Evolutionary conservation across 1,140 invertebrate genomes (phyloP).

Genomic region (Leptestheria dahalacensis): DNA sequence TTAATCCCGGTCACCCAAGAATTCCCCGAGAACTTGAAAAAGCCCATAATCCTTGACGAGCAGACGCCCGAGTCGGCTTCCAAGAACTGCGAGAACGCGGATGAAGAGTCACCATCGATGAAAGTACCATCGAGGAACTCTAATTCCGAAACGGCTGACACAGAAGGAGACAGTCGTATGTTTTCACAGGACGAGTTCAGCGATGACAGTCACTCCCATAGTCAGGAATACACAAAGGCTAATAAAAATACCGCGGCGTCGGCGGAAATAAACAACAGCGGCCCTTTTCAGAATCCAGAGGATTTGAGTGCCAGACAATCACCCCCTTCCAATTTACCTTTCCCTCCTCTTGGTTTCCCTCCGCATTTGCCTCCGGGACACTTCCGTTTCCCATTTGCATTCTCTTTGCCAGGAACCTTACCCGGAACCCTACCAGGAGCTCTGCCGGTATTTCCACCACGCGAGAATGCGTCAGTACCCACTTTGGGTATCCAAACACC

Average conservation of each 20-base stretch:
- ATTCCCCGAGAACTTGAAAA: slow-evolving; percentile 20
- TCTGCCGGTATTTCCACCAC: slow-evolving; percentile 29
- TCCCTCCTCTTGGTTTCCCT: slow-evolving; percentile 32
- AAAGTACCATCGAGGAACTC: slow-evolving; percentile 23
- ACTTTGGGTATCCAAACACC: slow-evolving; percentile 23
- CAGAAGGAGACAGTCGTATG: slow-evolving; percentile 14
- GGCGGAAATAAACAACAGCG: not conserved
- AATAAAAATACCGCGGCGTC: not conserved
- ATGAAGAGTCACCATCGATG: not conserved
- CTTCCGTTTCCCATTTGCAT: slow-evolving; percentile 10
- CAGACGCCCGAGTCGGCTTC: slow-evolving; percentile 15
- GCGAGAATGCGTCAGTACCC: not conserved
- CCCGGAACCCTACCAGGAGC: slow-evolving; percentile 23
- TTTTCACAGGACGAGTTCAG: slow-evolving; percentile 20
- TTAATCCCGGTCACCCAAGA: slow-evolving; percentile 5
- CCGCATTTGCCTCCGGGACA: slow-evolving; percentile 35
- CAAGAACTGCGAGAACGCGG: slow-evolving; percentile 14
- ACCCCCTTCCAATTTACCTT: not conserved
- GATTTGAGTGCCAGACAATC: slow-evolving; percentile 50
- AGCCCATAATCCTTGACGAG: not conserved
- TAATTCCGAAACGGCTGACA: slow-evolving; percentile 20
- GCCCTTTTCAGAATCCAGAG: slow-evolving; percentile 35
- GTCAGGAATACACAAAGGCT: not conserved
- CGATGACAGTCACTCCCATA: slow-evolving; percentile 16
- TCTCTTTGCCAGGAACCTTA: not conserved